phyloP scores from a whole-genome alignment of 1,140 invertebrate genomes.

The Zophobas morio region DNA sequence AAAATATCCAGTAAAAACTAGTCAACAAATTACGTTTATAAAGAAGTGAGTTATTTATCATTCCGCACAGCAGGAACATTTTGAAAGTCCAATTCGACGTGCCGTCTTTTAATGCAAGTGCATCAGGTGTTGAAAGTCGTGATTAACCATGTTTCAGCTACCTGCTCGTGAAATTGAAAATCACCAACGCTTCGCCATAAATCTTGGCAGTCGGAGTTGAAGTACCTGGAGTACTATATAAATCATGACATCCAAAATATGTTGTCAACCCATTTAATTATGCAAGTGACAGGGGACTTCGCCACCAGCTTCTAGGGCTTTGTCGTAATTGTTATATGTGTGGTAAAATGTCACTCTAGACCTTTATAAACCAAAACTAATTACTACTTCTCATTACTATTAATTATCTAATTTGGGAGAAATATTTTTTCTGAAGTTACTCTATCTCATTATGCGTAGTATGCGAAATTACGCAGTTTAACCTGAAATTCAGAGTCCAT shows the following conservation, averaged over 20 bases:
- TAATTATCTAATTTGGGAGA: constrained; percentile 18
- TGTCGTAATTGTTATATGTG: constrained; percentile 33
- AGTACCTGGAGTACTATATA: constrained; percentile 33
- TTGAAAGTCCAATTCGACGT: constrained; percentile 20
- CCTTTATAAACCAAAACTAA: constrained; percentile 29
- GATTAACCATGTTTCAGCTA: constrained; percentile 33
- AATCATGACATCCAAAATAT: constrained; percentile 40
- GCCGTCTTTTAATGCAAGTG: constrained; percentile 9
- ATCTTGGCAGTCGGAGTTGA: constrained; percentile 4
- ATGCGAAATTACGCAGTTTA: no score
- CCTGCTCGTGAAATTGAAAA: constrained; percentile 25
- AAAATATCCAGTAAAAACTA: constrained; percentile 18
- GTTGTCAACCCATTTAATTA: constrained; percentile 43
- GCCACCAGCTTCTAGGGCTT: constrained; percentile 16
- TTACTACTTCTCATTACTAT: constrained; percentile 11
- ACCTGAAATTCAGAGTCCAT: no score
- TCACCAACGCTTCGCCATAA: constrained; percentile 19
- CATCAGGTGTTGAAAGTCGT: constrained; percentile 33
- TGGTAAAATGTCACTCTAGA: constrained; percentile 27
- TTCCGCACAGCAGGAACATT: background rate
- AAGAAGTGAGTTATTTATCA: constrained; percentile 12
- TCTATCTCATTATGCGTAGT: no score
- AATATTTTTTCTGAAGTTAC: background rate
- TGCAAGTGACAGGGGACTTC: constrained; percentile 30
- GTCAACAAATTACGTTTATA: constrained; percentile 23